Evolutionary conservation across 1,140 invertebrate genomes (phyloP), one percentile per base, ranked within the genome.

Genomic region (Maconellicoccus hirsutus): DNA sequence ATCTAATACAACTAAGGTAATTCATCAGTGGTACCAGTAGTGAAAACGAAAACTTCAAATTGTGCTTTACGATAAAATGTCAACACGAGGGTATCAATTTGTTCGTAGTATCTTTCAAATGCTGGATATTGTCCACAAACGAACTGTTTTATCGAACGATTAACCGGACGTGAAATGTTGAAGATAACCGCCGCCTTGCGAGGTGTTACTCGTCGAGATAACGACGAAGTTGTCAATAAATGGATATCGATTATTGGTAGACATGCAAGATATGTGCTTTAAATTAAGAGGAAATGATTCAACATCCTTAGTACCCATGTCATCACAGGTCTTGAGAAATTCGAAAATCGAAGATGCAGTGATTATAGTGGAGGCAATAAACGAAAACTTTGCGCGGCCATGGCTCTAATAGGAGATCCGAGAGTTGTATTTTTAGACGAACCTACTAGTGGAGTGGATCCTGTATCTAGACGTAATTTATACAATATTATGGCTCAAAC

Each of bases 371-470:
- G 93, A 14, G 96, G 96, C 0, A 98, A 96, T 75, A 97, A 96
- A 78, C 84, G 96, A 61, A 97, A 98, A 79, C 80, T 99, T 23
- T 96, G 92, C 75, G 93, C 94, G 42, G 94, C 94, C 0, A 86
- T 98, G 63, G 90, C 95, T 7, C 86, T 97, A 74, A 84, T 97
- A 39, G 94, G 93, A n/a, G 87, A 94, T 81, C 91, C 93, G 1
- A 84, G 88, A 14, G 83, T 98, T 12, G 84, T 97, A 27, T 93
- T 94, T 77, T 80, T 98, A 73, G 94, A 93, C 79, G 90, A 92
- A 79, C 90, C 90, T 0, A 90, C 89, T 0, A 87, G 87, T 71
- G 88, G 90, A 0, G 89, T 93, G 12, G 90, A 93, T 77, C 89
- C 89, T 0, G 86, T 88, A 16, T 87, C 89, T 0, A 79, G 87